Evolutionary conservation across 1,140 invertebrate species (phyloP), one percentile per base, ranked within the genome.

Genomic region (Muscidifurax raptorellus): DNA sequence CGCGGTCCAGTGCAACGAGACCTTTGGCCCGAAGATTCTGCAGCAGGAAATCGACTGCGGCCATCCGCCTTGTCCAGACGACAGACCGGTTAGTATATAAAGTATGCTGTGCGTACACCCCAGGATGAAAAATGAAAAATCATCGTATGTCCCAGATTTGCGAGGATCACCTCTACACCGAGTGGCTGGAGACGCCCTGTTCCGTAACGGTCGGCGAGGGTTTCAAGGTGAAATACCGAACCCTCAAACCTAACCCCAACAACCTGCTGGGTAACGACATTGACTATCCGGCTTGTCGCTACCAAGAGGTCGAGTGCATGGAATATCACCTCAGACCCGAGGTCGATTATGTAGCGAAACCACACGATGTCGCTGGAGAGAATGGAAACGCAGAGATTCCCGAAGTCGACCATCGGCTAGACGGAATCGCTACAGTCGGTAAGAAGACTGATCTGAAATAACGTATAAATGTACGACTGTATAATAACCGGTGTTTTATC

Each of bases 21-120:
- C 84, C 1, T 82, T 87, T 0, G 81, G 87, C n/a, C 72, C 80
- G 0, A 85, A 85, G 9, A 44, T 84, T 6, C 72, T 91, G 28
- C 84, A 90, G 75, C 89, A 90, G 79, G 87, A 90, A n/a, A 83
- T 88, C 22, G 87, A 89, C 5, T 92, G 91, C 83, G 84, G 89
- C 59, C 90, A 90, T 85, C 78, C 88, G 0, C 88, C 90, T 2
- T 91, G 90, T 67, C 75, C 88, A 0, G 89, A 90, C 71, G 88
- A 87, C 7, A 88, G 90, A 67, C 59, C 25, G 64, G 84, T 85
- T 12, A 30, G 80, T 69, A 27, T 30, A 30, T 71, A 59, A 72
- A 47, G 0, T n/a, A 9, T 28, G 7, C 4, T 32, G 74, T 36
- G 1, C 32, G 30, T 30, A 83, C 5, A 66, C 13, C 0, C 4